Evolutionary conservation across 2,113 vertebrate species (phyloP), one percentile per base, ranked within the genome.

Genomic region (Prinia subflava): DNA sequence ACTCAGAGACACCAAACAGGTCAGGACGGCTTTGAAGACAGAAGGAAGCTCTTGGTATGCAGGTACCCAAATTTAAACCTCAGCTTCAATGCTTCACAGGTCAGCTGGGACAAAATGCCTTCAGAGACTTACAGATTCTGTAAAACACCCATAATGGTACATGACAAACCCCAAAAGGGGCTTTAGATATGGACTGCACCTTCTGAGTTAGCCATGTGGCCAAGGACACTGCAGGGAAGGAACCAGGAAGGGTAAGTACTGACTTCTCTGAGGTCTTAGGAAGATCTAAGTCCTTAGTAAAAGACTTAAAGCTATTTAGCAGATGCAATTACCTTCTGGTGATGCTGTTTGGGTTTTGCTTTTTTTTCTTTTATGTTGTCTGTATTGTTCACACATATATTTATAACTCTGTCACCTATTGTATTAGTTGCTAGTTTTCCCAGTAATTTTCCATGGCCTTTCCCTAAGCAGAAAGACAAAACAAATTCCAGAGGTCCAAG

Each of bases 311-410:
- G 8, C 22, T 75, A 8, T 37, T 53, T 42, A n/a, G 15, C 14
- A 20, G 15, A 27, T 59, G 23, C 52, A 88, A 68, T 53, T 49
- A 31, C 39, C 31, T 49, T 23, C 39, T 69, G 53, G 13, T 35
- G 6, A n/a, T 35, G 31, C 24, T 0, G 0, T 35, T 74, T 44
- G 41, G 3, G 18, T 11, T 44, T 56, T 57, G 41, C n/a, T 8
- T 9, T 35, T 56, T 44, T 21, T 57, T 21, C 23, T 37, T 35
- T 50, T 12, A 7, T 13, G 18, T 22, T 57, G 24, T 74, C 41
- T 57, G 53, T 46, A 46, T 28, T 57, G 10, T 28, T 46, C 41
- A 57, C 33, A 57, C n/a, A n/a, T n/a, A n/a, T n/a, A n/a, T n/a
- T n/a, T n/a, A n/a, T n/a, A n/a, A n/a, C n/a, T n/a, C n/a, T n/a